Conservation (phyloP, 1,140 invertebrate genomes). For the Belonocnema kinseyi region DNA sequence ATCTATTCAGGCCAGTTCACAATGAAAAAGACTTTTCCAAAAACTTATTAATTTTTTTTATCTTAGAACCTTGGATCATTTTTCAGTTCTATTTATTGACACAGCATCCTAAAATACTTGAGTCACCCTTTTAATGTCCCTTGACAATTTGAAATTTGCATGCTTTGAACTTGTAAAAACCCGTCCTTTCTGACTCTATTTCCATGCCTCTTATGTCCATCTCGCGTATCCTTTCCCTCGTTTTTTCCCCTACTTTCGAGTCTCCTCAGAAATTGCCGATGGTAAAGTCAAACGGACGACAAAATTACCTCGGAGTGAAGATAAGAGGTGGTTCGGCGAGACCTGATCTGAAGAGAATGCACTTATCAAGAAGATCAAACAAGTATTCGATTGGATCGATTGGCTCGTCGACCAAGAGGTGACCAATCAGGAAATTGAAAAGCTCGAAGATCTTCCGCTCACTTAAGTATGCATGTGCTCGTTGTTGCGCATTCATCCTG, state of each 20-base stretch:
- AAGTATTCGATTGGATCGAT: constrained; percentile 74
- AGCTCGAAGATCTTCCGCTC: constrained; percentile 71
- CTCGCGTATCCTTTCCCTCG: constrained; percentile 9
- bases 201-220: constrained; percentile 17
- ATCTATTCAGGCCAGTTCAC: too few relatives aligned
- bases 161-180: constrained; percentile 50
- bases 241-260: constrained; percentile 28
- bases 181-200: constrained; percentile 32
- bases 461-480: constrained; percentile 66
- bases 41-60: too few relatives aligned
- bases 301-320: constrained; percentile 61
- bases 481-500: constrained; percentile 38
- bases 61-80: too few relatives aligned
- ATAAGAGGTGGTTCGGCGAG: constrained; percentile 71
- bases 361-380: constrained; percentile 72
- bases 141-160: constrained; percentile 44
- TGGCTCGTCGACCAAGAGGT: constrained; percentile 69
- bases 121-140: constrained; percentile 22
- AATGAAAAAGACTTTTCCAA: too few relatives aligned
- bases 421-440: constrained; percentile 73
- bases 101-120: too few relatives aligned
- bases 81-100: too few relatives aligned
- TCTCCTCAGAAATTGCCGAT: constrained; percentile 38
- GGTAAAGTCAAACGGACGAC: constrained; percentile 28
- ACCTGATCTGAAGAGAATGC: constrained; percentile 72